A percentile compares a stretch with the other conserved stretches of the same genome.
Conservation (phyloP, 2,888 invertebrate genomes). For the Nomada ruficornis region DNA sequence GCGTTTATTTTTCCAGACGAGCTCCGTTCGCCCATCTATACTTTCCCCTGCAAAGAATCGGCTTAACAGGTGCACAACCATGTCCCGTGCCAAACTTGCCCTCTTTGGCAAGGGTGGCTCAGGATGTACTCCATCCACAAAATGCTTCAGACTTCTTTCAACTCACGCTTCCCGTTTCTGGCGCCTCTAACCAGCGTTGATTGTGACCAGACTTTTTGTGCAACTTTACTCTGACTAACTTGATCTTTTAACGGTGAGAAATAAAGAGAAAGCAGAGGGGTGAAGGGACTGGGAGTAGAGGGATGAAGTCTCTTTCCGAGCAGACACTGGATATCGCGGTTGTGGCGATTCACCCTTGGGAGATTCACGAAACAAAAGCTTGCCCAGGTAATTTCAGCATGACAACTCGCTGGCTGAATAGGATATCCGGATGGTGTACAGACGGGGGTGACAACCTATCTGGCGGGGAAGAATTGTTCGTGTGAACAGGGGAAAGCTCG, state of each 20-base stretch:
- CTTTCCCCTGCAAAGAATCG: slow-evolving; percentile 21
- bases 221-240: slow-evolving; percentile 68
- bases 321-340: slow-evolving; percentile 24
- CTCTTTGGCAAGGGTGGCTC: slow-evolving; percentile 18
- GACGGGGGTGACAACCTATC: slow-evolving; percentile 28
- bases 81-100: slow-evolving; percentile 39
- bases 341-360: slow-evolving; percentile 45
- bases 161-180: slow-evolving; percentile 39
- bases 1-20: slow-evolving; percentile 60
- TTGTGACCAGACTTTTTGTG: slow-evolving; percentile 75
- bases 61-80: slow-evolving; percentile 57
- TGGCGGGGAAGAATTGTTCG: slow-evolving; percentile 7
- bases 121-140: slow-evolving; percentile 18
- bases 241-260: slow-evolving; percentile 71
- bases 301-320: not conserved
- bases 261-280: slow-evolving; percentile 50
- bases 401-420: slow-evolving; percentile 36
- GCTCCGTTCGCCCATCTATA: slow-evolving; percentile 22
- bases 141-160: slow-evolving; percentile 29
- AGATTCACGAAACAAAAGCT: slow-evolving; percentile 51
- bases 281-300: not conserved
- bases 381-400: slow-evolving; percentile 53
- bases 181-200: slow-evolving; percentile 65
- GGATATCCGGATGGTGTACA: slow-evolving; percentile 30
- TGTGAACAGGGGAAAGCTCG: not conserved